Evolutionary conservation across 2,888 invertebrate genomes (phyloP), one percentile per base, ranked within the genome.

Genomic region (Andrena haemorrhoa): DNA sequence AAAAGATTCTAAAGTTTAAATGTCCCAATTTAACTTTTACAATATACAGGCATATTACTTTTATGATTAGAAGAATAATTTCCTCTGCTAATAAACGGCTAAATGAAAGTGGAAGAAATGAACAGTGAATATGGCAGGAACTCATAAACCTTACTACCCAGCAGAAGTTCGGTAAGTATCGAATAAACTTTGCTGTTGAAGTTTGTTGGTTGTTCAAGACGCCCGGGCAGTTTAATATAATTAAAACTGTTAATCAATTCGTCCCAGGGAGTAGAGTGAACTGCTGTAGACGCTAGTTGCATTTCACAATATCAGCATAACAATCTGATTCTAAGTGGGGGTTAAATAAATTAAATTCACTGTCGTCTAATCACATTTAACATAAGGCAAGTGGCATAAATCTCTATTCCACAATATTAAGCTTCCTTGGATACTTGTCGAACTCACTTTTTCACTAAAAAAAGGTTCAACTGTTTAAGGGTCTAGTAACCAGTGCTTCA

Each of bases 221-320:
- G 51, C 26, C 7, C 20, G 33, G 56, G 53, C 35, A 47, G 35
- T 56, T 58, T 60, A 60, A 74, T 74, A 29, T 8, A 69, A 68
- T 68, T 66, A 35, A 68, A 68, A 68, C 72, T 51, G 31, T 65
- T 64, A 79, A 64, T 73, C 74, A 66, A 74, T 74, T 61, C 65
- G 23, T 66, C 51, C 69, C 41, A 26, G 26, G 20, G 65, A 77
- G 75, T 65, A 12, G 49, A 49, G 29, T 29, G 33, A 51, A 20
- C 53, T n/a, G 29, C 6, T 23, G 20, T 16, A 29, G 6, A 26
- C 20, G 1, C 2, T 4, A 63, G 20, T 16, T 10, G 53, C n/a
- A 41, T 47, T 63, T 35, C 8, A 23, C 5, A n/a, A 2, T n/a
- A 31, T 16, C 35, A 64, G 63, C 33, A 51, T 47, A 58, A 53